These are phyloP conservation scores for Athetis lepigone DNA, from an alignment of 2,888 invertebrate genomes.

Conservation along the genomic window DNA sequence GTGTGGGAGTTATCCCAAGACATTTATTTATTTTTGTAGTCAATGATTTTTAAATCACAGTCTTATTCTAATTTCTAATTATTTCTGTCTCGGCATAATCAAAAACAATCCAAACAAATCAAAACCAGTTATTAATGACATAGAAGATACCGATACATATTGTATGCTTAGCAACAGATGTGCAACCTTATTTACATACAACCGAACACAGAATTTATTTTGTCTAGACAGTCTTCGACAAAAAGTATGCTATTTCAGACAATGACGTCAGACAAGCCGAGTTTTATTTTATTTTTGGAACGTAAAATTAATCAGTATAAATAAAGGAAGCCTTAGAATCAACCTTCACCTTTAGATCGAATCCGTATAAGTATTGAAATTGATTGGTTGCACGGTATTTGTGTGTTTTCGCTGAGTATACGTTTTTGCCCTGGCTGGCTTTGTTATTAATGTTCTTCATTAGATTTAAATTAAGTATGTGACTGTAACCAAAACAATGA, in stretches of 20 bases:
- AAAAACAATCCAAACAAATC: background rate
- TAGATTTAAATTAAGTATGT: no score
- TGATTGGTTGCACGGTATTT: slow-evolving; percentile 40
- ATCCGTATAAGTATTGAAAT: slow-evolving; percentile 46
- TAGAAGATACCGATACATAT: no score
- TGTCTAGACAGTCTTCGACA: slow-evolving; percentile 33
- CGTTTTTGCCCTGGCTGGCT: background rate
- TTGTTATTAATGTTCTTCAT: no score
- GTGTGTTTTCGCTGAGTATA: slow-evolving; percentile 33
- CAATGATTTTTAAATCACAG: no score
- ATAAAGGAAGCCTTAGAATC: slow-evolving; percentile 46
- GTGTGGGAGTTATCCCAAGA: no score
- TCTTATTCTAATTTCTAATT: no score
- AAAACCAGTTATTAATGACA: background rate
- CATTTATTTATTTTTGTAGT: no score
- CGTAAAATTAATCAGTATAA: slow-evolving; percentile 35
- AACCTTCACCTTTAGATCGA: slow-evolving; percentile 56
- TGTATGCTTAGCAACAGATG: slow-evolving; percentile 16
- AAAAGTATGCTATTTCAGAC: slow-evolving; percentile 14
- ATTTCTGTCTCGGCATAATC: no score
- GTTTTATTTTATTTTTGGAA: slow-evolving; percentile 24
- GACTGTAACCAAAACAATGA: no score
- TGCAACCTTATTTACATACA: slow-evolving; percentile 12
- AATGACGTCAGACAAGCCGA: slow-evolving; percentile 19
- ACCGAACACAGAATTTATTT: slow-evolving; percentile 23